phyloP scores from a whole-genome alignment of 1,140 invertebrate genomes.

The Phthorimaea operculella region DNA sequence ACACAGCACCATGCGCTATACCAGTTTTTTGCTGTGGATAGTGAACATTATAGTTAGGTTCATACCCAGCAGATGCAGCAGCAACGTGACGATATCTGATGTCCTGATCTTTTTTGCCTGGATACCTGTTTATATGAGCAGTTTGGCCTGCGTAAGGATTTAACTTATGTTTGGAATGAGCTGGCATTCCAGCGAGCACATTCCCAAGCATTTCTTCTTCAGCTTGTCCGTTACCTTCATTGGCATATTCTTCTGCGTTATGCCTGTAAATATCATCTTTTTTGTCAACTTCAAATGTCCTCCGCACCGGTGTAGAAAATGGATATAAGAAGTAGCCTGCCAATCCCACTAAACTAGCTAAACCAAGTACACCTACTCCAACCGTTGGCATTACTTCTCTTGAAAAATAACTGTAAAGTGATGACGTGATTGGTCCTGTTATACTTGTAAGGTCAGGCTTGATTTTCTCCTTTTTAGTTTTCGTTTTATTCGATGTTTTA shows the following conservation, averaged over 20 bases:
- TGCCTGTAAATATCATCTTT: conserved; percentile 73
- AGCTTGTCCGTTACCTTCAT: conserved; percentile 72
- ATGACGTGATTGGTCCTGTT: conserved; percentile 71
- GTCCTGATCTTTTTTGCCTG: conserved; percentile 60
- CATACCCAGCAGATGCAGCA: conserved; percentile 44
- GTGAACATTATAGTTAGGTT: conserved; percentile 47
- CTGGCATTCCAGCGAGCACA: conserved; percentile 78
- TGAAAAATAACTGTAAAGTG: conserved; percentile 82
- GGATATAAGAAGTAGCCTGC: conserved; percentile 82
- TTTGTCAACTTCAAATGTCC: conserved; percentile 74
- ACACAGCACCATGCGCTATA: conserved; percentile 59
- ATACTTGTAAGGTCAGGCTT: conserved; percentile 59
- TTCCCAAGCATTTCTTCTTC: conserved; percentile 81
- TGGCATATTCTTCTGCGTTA: conserved; percentile 72
- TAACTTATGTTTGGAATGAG: conserved; percentile 56
- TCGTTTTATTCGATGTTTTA: conserved; percentile 62
- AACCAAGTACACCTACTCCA: conserved; percentile 78
- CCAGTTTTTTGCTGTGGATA: conserved; percentile 64
- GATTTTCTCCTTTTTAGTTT: conserved; percentile 39
- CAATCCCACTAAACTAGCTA: conserved; percentile 76
- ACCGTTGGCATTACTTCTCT: conserved; percentile 83
- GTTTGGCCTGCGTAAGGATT: conserved; percentile 63
- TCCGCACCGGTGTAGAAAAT: conserved; percentile 73
- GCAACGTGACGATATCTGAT: conserved; percentile 59
- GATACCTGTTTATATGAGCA: conserved; percentile 46